phyloP scores from a whole-genome alignment of 2,113 vertebrate genomes.

The Tinamus guttatus region DNA sequence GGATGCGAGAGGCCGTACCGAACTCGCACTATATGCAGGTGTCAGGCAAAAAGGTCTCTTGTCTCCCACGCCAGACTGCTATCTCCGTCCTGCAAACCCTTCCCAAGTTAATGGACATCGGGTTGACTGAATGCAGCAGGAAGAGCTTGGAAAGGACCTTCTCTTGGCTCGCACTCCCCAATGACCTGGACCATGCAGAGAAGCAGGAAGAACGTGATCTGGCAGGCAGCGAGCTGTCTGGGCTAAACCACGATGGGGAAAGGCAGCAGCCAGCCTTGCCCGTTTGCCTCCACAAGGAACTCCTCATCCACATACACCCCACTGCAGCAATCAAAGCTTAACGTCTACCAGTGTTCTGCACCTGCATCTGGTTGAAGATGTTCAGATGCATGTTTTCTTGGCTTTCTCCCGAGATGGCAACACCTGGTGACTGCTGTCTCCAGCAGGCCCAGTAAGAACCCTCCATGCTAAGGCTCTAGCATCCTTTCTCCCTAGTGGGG shows the following conservation, averaged over 20 bases:
- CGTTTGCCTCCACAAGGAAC: not conserved
- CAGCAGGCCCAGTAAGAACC: not conserved
- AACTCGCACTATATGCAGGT: constrained; percentile 72
- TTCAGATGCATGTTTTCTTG: no score
- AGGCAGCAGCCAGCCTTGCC: not conserved
- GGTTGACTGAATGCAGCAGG: not conserved
- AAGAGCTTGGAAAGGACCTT: not conserved
- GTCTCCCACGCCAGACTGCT: constrained; percentile 59
- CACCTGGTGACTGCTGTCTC: no score
- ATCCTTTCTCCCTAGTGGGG: not conserved
- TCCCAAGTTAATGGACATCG: not conserved
- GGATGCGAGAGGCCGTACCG: constrained; percentile 36
- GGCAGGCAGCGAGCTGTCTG: not conserved
- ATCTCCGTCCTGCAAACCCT: constrained; percentile 20
- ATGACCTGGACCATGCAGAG: not conserved
- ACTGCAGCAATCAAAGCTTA: no score
- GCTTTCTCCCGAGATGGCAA: no score
- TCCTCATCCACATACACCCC: not conserved
- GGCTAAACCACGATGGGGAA: no score
- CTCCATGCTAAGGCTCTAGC: not conserved
- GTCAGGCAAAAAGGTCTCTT: constrained; percentile 66
- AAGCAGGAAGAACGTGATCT: not conserved
- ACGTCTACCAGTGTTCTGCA: no score
- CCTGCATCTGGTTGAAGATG: no score
- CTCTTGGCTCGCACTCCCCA: fast-evolving